Percentiles rank a stretch among this genome's conserved stretches.
These are phyloP conservation scores for Proisotoma minuta DNA, from an alignment of 2,888 invertebrate species.

Conservation along the genomic window DNA sequence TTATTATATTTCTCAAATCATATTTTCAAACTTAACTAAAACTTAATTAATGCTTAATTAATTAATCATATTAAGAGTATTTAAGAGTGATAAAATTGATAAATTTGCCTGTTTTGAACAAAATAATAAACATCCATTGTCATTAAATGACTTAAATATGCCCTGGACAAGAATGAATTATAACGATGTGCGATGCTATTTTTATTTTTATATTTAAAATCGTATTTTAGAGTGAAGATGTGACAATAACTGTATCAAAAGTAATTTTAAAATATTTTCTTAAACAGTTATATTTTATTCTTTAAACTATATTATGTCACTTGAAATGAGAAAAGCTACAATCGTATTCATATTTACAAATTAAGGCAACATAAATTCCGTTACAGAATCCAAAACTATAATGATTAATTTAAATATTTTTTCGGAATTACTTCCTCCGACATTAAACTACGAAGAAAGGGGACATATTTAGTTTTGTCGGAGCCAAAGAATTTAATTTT, in stretches of 20 bases:
- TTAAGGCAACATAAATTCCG: not conserved
- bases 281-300: not conserved
- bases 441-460: too few species aligned
- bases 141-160: too few species aligned
- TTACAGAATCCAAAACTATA: not conserved
- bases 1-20: too few species aligned
- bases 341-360: not conserved
- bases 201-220: too few species aligned
- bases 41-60: not conserved
- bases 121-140: not conserved
- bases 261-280: not conserved
- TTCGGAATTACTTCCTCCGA: too few species aligned
- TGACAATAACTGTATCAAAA: too few species aligned
- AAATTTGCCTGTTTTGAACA: not conserved
- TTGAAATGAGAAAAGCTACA: not conserved
- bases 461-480: too few species aligned
- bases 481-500: not conserved
- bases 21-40: too few species aligned
- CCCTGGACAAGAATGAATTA: too few species aligned
- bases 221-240: too few species aligned
- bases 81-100: not conserved
- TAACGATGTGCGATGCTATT: too few species aligned
- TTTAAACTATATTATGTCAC: not conserved
- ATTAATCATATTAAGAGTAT: not conserved
- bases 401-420: not conserved